Percentiles rank a stretch among this genome's conserved stretches.
Evolutionary conservation across 2,888 invertebrate genomes (phyloP).

Genomic region (Mythimna lalbum): DNA sequence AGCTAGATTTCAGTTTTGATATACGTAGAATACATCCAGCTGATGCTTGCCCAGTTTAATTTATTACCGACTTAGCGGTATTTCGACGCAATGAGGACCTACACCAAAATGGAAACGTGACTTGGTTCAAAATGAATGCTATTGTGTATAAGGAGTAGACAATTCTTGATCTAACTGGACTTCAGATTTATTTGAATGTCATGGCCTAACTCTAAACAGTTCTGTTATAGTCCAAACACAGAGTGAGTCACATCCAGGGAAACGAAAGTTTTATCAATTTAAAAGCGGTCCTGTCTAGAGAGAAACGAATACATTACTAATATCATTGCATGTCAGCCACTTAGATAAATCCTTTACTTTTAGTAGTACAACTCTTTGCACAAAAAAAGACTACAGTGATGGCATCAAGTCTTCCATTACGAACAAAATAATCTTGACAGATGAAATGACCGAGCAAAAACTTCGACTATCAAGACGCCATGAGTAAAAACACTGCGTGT

Average conservation of each 20-base stretch:
- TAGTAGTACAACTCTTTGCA: slow-evolving; percentile 4
- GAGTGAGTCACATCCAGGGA: slow-evolving; percentile 31
- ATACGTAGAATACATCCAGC: slow-evolving; percentile 41
- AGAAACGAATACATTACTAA: slow-evolving; percentile 17
- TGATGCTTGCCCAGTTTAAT: slow-evolving; percentile 54
- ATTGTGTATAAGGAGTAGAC: slow-evolving; percentile 40
- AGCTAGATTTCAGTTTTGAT: slow-evolving; percentile 42
- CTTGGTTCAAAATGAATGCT: slow-evolving; percentile 48
- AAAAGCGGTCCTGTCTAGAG: not conserved
- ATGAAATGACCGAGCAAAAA: slow-evolving; percentile 48
- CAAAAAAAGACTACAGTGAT: slow-evolving; percentile 1
- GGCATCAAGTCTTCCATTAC: slow-evolving; percentile 39
- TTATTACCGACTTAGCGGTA: slow-evolving; percentile 59
- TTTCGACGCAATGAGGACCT: slow-evolving; percentile 55
- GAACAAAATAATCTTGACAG: slow-evolving; percentile 44
- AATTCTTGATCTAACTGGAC: slow-evolving; percentile 45
- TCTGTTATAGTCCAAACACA: slow-evolving; percentile 20
- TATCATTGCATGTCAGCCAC: slow-evolving; percentile 15
- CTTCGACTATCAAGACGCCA: slow-evolving; percentile 45
- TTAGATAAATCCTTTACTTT: slow-evolving; percentile 25
- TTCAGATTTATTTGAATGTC: slow-evolving; percentile 52
- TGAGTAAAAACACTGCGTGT: slow-evolving; percentile 41
- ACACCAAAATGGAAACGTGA: slow-evolving; percentile 64
- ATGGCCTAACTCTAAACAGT: slow-evolving; percentile 27
- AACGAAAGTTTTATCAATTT: not conserved